Evolutionary conservation across 2,888 invertebrate genomes (phyloP).

Genomic region (Volucella zonaria): DNA sequence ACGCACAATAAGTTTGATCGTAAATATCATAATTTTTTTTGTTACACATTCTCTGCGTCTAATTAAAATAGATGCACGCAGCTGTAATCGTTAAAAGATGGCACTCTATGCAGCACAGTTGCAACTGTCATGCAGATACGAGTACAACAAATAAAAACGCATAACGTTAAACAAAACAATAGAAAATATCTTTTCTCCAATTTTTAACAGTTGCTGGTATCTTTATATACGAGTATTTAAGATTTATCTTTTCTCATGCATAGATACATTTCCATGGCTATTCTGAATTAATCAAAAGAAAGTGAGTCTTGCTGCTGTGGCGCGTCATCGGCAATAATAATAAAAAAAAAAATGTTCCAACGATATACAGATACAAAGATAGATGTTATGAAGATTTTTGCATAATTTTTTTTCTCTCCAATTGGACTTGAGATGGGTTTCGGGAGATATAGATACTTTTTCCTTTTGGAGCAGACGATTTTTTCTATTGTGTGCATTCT

Average conservation of each 20-base stretch:
- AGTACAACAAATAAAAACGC: neutral
- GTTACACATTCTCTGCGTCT: conserved; percentile 12
- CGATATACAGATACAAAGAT: too few relatives aligned
- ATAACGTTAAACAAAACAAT: neutral
- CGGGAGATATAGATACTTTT: conserved; percentile 5
- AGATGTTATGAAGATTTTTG: too few relatives aligned
- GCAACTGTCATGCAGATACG: conserved; percentile 31
- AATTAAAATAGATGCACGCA: conserved; percentile 43
- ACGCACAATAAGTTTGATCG: conserved; percentile 34
- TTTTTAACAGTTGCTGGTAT: conserved; percentile 1
- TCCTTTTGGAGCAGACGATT: conserved; percentile 13
- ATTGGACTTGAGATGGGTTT: too few relatives aligned
- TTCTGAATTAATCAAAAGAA: conserved; percentile 58
- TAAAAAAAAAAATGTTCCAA: too few relatives aligned
- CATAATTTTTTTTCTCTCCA: too few relatives aligned
- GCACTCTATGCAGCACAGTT: neutral
- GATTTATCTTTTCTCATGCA: neutral
- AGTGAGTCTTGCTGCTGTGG: conserved; percentile 29
- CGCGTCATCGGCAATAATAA: neutral
- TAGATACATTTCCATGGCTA: neutral
- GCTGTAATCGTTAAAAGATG: conserved; percentile 9
- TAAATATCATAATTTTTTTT: conserved; percentile 10
- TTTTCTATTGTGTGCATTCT: conserved; percentile 22
- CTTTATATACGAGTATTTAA: neutral
- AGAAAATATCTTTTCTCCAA: conserved; percentile 1